Percentiles rank a stretch among this genome's conserved stretches.
These are phyloP conservation scores for Conopomorpha cramerella DNA, from an alignment of 1,140 invertebrate genomes.

Conservation along the genomic window DNA sequence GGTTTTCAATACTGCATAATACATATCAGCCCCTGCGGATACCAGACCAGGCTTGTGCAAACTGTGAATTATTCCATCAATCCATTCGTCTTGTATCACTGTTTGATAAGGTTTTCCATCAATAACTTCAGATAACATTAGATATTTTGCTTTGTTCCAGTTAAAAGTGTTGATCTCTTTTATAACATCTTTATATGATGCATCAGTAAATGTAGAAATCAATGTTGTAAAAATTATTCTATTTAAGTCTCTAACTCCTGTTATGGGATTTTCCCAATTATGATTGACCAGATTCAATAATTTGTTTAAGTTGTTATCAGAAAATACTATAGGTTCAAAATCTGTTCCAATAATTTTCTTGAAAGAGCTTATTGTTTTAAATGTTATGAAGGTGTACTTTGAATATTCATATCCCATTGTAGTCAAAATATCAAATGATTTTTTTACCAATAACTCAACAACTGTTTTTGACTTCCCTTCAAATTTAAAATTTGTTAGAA, in stretches of 20 bases:
- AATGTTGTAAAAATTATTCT: constrained; percentile 34
- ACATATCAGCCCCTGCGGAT: constrained; percentile 50
- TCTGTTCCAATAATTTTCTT: constrained; percentile 30
- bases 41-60: constrained; percentile 42
- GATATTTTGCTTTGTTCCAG: constrained; percentile 56
- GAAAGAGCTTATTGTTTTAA: constrained; percentile 41
- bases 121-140: constrained; percentile 45
- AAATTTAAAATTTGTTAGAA: constrained; percentile 24
- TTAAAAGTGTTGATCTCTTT: constrained; percentile 36
- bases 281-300: constrained; percentile 41
- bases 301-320: constrained; percentile 20
- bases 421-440: constrained; percentile 22
- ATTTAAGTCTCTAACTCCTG: constrained; percentile 45
- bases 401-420: constrained; percentile 43
- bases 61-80: constrained; percentile 37
- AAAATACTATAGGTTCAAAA: constrained; percentile 19
- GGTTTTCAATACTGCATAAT: constrained; percentile 40
- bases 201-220: constrained; percentile 16
- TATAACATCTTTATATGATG: constrained; percentile 18
- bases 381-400: constrained; percentile 36
- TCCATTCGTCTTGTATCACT: constrained; percentile 17
- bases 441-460: constrained; percentile 11
- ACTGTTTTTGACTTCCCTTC: constrained; percentile 7
- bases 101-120: constrained; percentile 16
- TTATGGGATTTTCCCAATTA: constrained; percentile 56